These are phyloP conservation scores for Armadillidium nasatum DNA, from an alignment of 1,140 invertebrate genomes.

Conservation along the genomic window DNA sequence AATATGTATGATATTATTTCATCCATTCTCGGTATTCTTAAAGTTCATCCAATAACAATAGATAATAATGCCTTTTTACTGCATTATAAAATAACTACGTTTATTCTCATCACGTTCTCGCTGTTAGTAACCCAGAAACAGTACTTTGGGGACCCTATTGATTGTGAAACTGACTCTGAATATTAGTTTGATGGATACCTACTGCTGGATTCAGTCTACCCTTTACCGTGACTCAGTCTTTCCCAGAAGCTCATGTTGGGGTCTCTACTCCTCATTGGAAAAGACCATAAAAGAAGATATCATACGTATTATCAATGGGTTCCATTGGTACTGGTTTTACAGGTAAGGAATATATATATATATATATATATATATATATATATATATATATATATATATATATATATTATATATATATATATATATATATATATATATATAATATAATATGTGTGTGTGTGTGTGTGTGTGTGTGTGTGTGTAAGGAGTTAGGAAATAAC, in stretches of 20 bases:
- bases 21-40: too few relatives aligned
- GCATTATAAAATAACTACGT: conserved; percentile 89
- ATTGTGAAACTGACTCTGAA: conserved; percentile 74
- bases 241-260: background rate
- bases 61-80: conserved; percentile 91
- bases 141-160: conserved; percentile 91
- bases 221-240: conserved; percentile 62
- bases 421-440: too few relatives aligned
- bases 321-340: background rate
- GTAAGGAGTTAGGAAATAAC: too few relatives aligned
- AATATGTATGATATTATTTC: too few relatives aligned
- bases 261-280: background rate
- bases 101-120: conserved; percentile 83
- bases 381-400: too few relatives aligned
- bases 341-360: background rate
- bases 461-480: too few relatives aligned
- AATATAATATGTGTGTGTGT: too few relatives aligned
- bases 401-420: too few relatives aligned
- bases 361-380: too few relatives aligned
- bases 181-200: conserved; percentile 79
- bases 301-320: background rate
- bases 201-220: conserved; percentile 95
- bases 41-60: conserved; percentile 80
- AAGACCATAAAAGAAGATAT: background rate
- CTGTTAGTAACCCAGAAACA: conserved; percentile 84